Percentiles rank a stretch among this genome's conserved stretches.
Conservation (phyloP, 1,140 invertebrate genomes). For the Lerema accius region DNA sequence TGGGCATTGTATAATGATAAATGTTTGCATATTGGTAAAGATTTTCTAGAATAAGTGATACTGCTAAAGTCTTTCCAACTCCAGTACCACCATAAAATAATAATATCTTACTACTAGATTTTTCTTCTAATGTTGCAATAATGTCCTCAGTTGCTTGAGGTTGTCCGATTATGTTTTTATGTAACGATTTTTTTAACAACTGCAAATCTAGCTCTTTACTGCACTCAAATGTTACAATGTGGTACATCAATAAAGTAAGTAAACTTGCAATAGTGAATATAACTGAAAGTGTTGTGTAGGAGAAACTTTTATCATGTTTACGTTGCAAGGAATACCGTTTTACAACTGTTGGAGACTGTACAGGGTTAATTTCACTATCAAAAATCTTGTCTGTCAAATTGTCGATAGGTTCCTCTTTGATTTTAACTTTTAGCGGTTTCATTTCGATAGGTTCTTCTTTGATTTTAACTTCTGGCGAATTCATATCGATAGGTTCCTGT, state of each 20-base stretch:
- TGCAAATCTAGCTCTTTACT: conserved; percentile 49
- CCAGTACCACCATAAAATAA: conserved; percentile 73
- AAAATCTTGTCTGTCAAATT: background rate
- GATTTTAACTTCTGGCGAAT: no score
- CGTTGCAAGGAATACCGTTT: conserved; percentile 20
- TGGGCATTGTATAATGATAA: conserved; percentile 70
- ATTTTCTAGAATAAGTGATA: conserved; percentile 57
- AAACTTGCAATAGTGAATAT: conserved; percentile 26
- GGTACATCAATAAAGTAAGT: conserved; percentile 47
- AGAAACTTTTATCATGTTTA: conserved; percentile 27
- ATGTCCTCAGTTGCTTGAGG: conserved; percentile 49
- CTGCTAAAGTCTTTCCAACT: conserved; percentile 69
- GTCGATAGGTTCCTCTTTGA: conserved; percentile 12
- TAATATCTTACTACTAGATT: conserved; percentile 56
- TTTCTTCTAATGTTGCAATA: conserved; percentile 47
- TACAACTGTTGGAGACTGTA: background rate
- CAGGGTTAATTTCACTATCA: conserved; percentile 43
- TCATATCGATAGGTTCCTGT: conserved; percentile 10
- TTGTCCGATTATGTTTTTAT: conserved; percentile 66
- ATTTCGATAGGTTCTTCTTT: conserved; percentile 16
- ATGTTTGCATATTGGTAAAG: conserved; percentile 56
- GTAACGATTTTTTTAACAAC: conserved; percentile 44
- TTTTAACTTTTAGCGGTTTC: no score
- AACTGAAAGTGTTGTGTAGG: conserved; percentile 1
- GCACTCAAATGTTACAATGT: conserved; percentile 56